Base-by-base conservation (phyloP, 2,888 invertebrate species). In the Platycheirus albimanus region DNA sequence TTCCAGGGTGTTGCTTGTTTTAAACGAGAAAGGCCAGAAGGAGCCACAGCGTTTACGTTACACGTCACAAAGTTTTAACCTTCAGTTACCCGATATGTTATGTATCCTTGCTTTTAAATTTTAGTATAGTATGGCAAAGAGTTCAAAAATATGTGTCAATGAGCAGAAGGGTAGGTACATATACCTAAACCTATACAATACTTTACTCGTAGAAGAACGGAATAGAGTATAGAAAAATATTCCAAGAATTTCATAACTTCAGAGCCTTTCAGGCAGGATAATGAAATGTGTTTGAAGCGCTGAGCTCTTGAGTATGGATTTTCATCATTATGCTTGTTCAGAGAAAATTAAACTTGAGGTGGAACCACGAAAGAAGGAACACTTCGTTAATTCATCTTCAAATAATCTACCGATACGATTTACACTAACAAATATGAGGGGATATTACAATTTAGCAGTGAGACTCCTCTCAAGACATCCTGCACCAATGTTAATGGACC, bases 11-110 rank as follows among this genome's bases (percentile, higher is more conserved):
- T 49, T 61, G 77, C 47, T 77, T 67, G 61, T 54, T 45, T 72
- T 74, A 74, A 81, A 71, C 58, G 76, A 66, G 54, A 66, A 66
- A 77, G 76, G 76, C 76, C 74, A 79, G 67, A 58, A 61, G 67
- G 52, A 69, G 63, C 63, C 61, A 79, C 49, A 61, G 24, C 74
- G 74, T 56, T 76, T 81, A 76, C 58, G 58, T 81, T 72, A 67
- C 61, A 77, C 71, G 77, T 76, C 70, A 66, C 58, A 77, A 71
- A 61, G 43, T 69, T 77, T 81, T 72, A 81, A 77, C 81, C 81
- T 77, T 81, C 71, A 71, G 66, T 71, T 63, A 54, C 33, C 66
- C 61, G 63, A 77, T 77, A 67, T 81, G 47, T 61, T 61, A 52
- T 58, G 67, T 52, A 61, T 61, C 43, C 58, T 61, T 43, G 30